phyloP scores from a whole-genome alignment of 2,888 invertebrate genomes.

The Gibbula magus region DNA sequence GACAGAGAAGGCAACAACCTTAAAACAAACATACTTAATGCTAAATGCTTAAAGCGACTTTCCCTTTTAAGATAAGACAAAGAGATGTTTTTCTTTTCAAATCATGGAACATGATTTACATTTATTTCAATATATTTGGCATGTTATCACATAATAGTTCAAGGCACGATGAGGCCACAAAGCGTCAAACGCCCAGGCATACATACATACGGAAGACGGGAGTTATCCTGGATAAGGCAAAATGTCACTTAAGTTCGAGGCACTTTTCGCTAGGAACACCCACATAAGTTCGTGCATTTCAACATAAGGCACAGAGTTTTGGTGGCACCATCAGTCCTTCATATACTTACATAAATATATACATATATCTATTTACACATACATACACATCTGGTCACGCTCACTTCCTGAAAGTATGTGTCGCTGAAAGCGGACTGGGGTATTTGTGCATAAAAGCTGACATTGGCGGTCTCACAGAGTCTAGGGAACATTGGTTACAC shows the following conservation, averaged over 20 bases:
- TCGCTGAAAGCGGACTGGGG: background rate
- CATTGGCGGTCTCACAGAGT: slow-evolving; percentile 39
- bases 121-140: slow-evolving; percentile 7
- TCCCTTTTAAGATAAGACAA: background rate
- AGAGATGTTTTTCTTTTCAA: background rate
- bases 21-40: too few species aligned
- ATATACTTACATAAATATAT: slow-evolving; percentile 18
- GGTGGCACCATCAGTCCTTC: too few species aligned
- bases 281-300: too few species aligned
- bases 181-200: too few species aligned
- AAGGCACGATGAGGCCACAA: too few species aligned
- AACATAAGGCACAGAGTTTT: too few species aligned
- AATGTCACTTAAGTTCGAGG: too few species aligned
- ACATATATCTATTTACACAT: slow-evolving; percentile 22
- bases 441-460: slow-evolving; percentile 20
- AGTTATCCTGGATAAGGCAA: too few species aligned
- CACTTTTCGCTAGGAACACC: too few species aligned
- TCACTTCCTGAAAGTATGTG: slow-evolving; percentile 20
- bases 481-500: slow-evolving; percentile 56
- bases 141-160: slow-evolving; percentile 4
- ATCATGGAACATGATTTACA: slow-evolving; percentile 19
- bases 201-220: too few species aligned
- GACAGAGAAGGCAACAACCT: too few species aligned
- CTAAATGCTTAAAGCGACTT: too few species aligned
- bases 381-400: background rate